Base-by-base conservation (phyloP, 2,113 vertebrate species). In the Alces alces region DNA sequence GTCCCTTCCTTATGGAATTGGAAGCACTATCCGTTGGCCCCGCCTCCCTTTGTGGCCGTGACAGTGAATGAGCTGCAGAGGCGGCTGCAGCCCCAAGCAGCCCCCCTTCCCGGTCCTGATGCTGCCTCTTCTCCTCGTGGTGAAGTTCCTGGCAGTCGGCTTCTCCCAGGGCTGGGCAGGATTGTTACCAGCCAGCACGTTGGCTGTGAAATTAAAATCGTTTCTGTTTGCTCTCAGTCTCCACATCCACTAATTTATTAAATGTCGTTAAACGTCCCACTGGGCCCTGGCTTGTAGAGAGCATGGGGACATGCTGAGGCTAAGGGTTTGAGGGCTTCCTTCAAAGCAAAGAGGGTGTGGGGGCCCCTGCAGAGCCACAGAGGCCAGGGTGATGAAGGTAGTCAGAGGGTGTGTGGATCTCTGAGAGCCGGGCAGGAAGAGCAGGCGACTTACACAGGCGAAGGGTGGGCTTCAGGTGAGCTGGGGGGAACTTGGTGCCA, bases 231-330 rank as follows among this genome's bases (percentile, higher is more conserved):
- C 60, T 93, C n/a, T 94, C 86, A 92, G 92, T 97, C 79, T 80
- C 92, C 36, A 95, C 43, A 79, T 92, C 87, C 83, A 87, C 93
- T 95, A 57, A 91, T 96, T 97, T 93, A 96, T 97, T 96, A 96
- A 95, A 96, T 80, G 84, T 84, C 80, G 4, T 93, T 80, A 93
- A 93, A 95, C 2, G 43, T 28, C 60, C 43, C 45, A 4, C 57
- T 84, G 86, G 78, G 79, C 55, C 54, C 58, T 50, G 79, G 58
- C 78, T 89, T 15, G 1, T 5, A 58, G 89, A 73, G 45, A 43
- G 19, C 30, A 2, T 0, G 23, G 16, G 86, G 57, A 83, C 78
- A 52, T 15, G 33, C 87, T n/a, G 70, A 93, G 84, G 30, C 33
- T 43, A 39, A 7, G 54, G 19, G 45, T 70, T 54, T 54, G 23